These are phyloP conservation scores for Caprella mutica DNA, from an alignment of 2,888 invertebrate species.

Conservation along the genomic window DNA sequence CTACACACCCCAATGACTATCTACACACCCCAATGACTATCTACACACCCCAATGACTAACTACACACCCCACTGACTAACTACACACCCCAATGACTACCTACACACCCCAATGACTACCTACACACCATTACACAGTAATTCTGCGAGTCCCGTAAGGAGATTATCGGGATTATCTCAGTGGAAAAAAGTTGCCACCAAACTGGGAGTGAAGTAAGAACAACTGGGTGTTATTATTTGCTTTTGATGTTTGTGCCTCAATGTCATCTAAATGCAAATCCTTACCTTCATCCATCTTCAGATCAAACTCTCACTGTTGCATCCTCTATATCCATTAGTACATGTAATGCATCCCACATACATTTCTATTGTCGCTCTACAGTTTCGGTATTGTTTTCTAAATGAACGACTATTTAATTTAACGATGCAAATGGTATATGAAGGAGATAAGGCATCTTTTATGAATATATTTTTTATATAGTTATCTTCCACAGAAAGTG, in stretches of 20 bases:
- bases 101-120: too few species aligned
- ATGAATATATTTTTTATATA: too few species aligned
- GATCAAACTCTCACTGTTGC: neutral
- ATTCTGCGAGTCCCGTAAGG: constrained; percentile 32
- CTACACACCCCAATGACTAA: too few species aligned
- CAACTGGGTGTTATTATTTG: neutral
- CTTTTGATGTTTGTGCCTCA: neutral
- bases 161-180: constrained; percentile 43
- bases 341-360: too few species aligned
- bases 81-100: too few species aligned
- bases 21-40: too few species aligned
- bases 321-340: neutral
- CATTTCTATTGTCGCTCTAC: neutral
- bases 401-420: too few species aligned
- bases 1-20: too few species aligned
- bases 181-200: constrained; percentile 87
- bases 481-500: too few species aligned
- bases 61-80: too few species aligned
- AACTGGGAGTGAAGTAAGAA: constrained; percentile 91
- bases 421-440: too few species aligned
- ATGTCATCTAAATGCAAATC: neutral
- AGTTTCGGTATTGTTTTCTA: neutral
- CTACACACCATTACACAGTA: constrained; percentile 19
- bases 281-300: neutral
- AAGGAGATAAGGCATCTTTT: too few species aligned